Base-by-base conservation (phyloP, 2,797 vertebrate genomes). In the Anabacerthia variegaticeps region DNA sequence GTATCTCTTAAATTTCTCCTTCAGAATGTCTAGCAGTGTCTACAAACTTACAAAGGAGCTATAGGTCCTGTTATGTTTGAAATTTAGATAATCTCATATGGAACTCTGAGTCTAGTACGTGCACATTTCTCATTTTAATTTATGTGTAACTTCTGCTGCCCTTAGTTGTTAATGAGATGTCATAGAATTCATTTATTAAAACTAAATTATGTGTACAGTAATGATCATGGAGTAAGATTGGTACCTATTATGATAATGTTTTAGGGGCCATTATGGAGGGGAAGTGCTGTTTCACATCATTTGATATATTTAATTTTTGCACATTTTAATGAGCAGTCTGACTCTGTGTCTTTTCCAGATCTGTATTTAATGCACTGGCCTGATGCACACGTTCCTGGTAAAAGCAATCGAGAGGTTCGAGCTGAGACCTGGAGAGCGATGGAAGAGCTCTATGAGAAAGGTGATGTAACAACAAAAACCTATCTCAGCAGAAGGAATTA, bases 321-420 rank as follows among this genome's bases (percentile, higher is more conserved):
- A 54, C 24, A 34, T 37, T 85, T 90, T 14, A 56, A 12, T 44
- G 37, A 96, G 44, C 51, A 92, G 80, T 69, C 51, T 86, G 44
- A 8, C 94, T 95, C 41, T 89, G 12, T 78, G 65, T 94, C 91
- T 82, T 48, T 96, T 92, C 92, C 93, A 99, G 98, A 98, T 97
- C 96, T 99, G 89, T 98, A 98, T 96, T 97, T 99, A 93, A 98
- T 99, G 88, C 98, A 98, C 91, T 98, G 98, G 98, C 98, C 98
- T 46, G 97, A 95, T 84, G 85, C 97, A 39, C 81, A 79, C 14
- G 75, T 94, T 76, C 93, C 79, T 1, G 96, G 97, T 44, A 92
- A 96, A 90, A 98, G 96, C 81, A 98, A 96, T 87, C 92, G 92
- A 48, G 98, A 98, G 92, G 92, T 97, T 68, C 97, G 98, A 94